Conservation (phyloP, 2,888 invertebrate species). For the Malacosoma neustria region DNA sequence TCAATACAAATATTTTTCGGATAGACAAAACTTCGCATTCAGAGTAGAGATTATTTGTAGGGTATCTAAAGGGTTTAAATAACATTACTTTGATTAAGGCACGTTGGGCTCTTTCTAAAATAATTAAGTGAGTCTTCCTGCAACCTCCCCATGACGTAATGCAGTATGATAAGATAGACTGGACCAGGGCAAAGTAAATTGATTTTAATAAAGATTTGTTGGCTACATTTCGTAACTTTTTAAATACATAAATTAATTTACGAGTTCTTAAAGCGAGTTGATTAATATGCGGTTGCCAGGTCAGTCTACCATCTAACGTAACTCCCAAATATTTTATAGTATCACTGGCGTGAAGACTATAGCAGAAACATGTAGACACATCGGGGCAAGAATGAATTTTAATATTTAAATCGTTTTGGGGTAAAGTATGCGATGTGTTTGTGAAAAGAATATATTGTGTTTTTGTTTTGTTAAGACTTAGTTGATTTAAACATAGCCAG, state of each 20-base stretch:
- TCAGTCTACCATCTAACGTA: slow-evolving; percentile 1
- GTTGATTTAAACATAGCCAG: slow-evolving; percentile 4
- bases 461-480: slow-evolving; percentile 7
- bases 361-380: slow-evolving; percentile 1
- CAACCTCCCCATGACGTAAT: slow-evolving; percentile 1
- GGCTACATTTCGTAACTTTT: neutral
- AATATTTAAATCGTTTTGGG: slow-evolving; percentile 1
- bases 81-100: slow-evolving; percentile 1
- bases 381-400: slow-evolving; percentile 4
- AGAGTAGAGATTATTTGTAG: neutral
- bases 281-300: slow-evolving; percentile 3
- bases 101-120: slow-evolving; percentile 1
- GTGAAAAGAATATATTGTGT: slow-evolving; percentile 8
- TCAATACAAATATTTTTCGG: slow-evolving; percentile 2
- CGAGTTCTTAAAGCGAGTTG: neutral
- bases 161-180: slow-evolving; percentile 3
- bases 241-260: slow-evolving; percentile 6
- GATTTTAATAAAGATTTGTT: slow-evolving; percentile 1
- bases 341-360: neutral
- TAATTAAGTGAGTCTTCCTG: neutral
- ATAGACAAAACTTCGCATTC: slow-evolving; percentile 1
- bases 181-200: slow-evolving; percentile 1
- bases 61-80: neutral
- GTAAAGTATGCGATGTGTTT: slow-evolving; percentile 2
- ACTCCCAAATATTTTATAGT: slow-evolving; percentile 6